Evolutionary conservation across 2,113 vertebrate genomes (phyloP).

Genomic region (Theristicus caerulescens): DNA sequence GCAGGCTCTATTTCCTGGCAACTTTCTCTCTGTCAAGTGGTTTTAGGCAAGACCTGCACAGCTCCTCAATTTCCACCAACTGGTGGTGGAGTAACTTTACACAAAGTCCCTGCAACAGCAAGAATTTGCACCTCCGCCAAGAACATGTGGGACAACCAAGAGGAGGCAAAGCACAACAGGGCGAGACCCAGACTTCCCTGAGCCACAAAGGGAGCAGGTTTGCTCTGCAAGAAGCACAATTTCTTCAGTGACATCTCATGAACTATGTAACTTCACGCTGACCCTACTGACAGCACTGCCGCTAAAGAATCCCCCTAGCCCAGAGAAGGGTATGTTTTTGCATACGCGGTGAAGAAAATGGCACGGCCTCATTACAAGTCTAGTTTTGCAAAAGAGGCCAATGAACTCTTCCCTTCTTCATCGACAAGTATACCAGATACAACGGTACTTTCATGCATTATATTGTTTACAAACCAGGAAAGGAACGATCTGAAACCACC

Average conservation of each 20-base stretch:
- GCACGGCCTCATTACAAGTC: not conserved
- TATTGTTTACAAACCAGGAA: not conserved
- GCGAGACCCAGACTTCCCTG: not conserved
- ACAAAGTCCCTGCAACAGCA: not conserved
- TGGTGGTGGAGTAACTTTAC: not conserved
- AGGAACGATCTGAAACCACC: not conserved
- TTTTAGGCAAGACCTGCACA: not conserved
- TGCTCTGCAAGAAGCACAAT: not conserved
- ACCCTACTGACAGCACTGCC: not conserved
- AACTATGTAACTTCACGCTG: not conserved
- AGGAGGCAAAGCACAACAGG: not conserved
- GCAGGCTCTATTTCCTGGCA: not conserved
- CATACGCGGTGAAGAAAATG: accelerated
- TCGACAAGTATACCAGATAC: not conserved
- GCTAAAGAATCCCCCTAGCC: not conserved
- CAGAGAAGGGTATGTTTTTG: not conserved
- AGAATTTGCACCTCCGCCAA: not conserved
- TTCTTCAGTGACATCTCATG: not conserved
- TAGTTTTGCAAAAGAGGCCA: not conserved
- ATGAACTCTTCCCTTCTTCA: not conserved
- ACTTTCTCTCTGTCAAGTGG: not conserved
- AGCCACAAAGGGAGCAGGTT: not conserved
- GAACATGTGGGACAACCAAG: accelerated
- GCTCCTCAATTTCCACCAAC: not conserved
- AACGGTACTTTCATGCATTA: not conserved